These are phyloP conservation scores for Cepaea hortensis DNA, from an alignment of 2,888 invertebrate species.

Conservation along the genomic window DNA sequence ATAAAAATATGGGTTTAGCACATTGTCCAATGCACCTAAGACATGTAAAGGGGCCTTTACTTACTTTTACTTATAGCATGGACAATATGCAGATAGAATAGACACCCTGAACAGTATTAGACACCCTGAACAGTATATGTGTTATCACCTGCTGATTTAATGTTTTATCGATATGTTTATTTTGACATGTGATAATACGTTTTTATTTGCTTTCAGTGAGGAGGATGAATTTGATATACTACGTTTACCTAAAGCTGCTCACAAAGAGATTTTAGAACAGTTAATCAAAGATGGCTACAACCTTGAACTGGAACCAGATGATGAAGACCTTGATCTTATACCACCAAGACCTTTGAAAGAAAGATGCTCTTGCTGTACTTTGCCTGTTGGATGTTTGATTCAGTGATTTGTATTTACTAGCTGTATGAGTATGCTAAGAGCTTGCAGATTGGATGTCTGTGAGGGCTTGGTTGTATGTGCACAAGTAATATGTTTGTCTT, in stretches of 20 bases:
- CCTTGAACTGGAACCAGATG: too few relatives aligned
- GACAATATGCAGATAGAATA: too few relatives aligned
- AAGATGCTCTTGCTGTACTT: conserved; percentile 76
- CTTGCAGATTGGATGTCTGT: neutral
- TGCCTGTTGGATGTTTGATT: conserved; percentile 45
- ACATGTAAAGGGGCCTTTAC: too few relatives aligned
- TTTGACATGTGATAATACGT: neutral
- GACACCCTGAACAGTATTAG: too few relatives aligned
- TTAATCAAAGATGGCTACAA: too few relatives aligned
- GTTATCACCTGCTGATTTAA: too few relatives aligned
- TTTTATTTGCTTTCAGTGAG: conserved; percentile 63
- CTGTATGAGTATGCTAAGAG: neutral
- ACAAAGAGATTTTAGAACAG: conserved; percentile 76
- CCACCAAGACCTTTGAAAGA: conserved; percentile 66
- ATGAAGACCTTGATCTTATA: too few relatives aligned
- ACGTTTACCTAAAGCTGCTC: conserved; percentile 77
- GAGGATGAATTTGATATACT: conserved; percentile 76
- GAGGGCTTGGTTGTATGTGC: neutral
- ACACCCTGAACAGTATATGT: too few relatives aligned
- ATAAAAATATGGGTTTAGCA: too few relatives aligned
- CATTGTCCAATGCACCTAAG: too few relatives aligned
- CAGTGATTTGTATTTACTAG: conserved; percentile 28
- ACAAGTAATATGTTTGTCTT: neutral
- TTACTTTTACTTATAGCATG: too few relatives aligned
- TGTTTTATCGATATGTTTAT: conserved; percentile 35